These are phyloP conservation scores for Lamprotornis superbus DNA, from an alignment of 2,113 vertebrate species.

Conservation along the genomic window DNA sequence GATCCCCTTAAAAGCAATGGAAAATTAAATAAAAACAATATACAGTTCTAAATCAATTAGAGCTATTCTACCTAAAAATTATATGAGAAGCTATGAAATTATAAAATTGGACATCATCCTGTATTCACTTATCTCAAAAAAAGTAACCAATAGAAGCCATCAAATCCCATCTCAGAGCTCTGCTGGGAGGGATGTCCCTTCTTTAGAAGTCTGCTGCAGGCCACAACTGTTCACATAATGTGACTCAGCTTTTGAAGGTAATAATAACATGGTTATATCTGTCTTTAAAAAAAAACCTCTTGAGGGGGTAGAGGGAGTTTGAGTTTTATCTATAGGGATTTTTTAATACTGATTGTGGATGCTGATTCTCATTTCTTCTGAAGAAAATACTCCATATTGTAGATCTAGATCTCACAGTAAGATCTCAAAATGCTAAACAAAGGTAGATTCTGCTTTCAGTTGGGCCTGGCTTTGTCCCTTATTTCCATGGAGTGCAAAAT, in stretches of 20 bases:
- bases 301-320: rapidly evolving
- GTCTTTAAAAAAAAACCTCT: rapidly evolving
- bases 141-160: neutral
- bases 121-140: neutral
- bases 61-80: neutral
- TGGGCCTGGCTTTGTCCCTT: neutral
- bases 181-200: neutral
- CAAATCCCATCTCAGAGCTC: neutral
- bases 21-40: neutral
- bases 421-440: neutral
- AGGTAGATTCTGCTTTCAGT: neutral
- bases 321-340: neutral
- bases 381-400: neutral
- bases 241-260: neutral
- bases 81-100: neutral
- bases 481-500: neutral
- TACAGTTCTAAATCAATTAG: neutral
- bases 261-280: neutral
- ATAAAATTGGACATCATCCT: neutral
- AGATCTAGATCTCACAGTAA: neutral
- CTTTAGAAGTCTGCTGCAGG: neutral
- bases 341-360: neutral
- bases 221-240: neutral
- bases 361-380: neutral
- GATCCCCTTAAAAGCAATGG: neutral